phyloP scores from a whole-genome alignment of 2,113 vertebrate species.

The Eulacestoma nigropectus region DNA sequence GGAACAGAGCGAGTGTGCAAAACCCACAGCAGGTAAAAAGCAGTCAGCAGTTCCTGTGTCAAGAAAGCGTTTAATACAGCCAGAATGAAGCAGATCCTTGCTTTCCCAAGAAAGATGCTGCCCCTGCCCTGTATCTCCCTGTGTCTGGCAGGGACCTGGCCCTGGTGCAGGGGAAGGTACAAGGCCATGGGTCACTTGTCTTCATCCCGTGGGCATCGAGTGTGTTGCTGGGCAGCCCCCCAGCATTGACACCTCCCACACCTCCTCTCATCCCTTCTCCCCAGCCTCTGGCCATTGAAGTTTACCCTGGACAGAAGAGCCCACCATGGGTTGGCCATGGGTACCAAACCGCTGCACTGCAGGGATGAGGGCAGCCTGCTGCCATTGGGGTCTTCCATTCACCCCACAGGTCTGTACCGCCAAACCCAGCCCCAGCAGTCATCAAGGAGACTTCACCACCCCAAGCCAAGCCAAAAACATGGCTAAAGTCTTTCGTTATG shows the following conservation, averaged over 20 bases:
- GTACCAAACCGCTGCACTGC: accelerated
- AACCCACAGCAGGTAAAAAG: background rate
- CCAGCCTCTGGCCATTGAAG: background rate
- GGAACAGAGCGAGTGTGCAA: background rate
- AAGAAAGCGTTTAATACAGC: background rate
- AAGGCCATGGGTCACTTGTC: accelerated
- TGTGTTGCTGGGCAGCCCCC: accelerated
- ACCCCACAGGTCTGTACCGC: background rate
- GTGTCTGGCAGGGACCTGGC: background rate
- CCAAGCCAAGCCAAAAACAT: background rate
- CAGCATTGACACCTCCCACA: background rate
- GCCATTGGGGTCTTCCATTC: background rate
- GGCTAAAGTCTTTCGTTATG: background rate
- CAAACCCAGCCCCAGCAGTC: background rate
- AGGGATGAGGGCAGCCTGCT: background rate
- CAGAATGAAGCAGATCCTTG: background rate
- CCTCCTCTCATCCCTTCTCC: background rate
- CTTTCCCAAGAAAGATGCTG: background rate
- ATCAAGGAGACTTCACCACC: background rate
- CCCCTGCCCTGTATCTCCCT: background rate
- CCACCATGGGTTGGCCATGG: accelerated
- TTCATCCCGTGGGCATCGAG: accelerated
- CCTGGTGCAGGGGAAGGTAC: accelerated
- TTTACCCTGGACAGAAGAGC: background rate
- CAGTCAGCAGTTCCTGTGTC: background rate